These are phyloP conservation scores for Physella acuta DNA, from an alignment of 1,140 invertebrate species.

Conservation along the genomic window DNA sequence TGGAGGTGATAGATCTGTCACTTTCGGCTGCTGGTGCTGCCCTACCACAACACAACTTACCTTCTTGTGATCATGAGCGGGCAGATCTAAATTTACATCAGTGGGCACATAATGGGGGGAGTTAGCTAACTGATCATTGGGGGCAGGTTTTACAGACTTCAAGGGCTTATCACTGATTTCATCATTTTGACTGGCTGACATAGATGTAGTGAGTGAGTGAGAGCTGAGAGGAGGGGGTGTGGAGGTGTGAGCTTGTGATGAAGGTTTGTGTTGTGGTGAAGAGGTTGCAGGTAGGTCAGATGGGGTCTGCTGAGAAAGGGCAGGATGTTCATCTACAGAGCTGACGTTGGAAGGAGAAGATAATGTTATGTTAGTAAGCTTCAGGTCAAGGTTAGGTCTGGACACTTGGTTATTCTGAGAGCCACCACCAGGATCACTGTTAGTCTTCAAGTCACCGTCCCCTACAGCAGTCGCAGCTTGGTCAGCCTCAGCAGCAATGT, in stretches of 20 bases:
- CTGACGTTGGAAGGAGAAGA: neutral
- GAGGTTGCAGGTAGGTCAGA: neutral
- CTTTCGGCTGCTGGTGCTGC: slow-evolving; percentile 12
- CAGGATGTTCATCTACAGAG: neutral
- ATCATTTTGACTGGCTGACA: slow-evolving; percentile 27
- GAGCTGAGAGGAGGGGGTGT: neutral
- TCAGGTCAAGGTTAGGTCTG: slow-evolving; percentile 14
- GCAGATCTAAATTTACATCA: neutral
- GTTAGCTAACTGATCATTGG: too few relatives aligned
- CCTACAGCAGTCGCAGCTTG: neutral
- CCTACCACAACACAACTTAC: slow-evolving; percentile 8
- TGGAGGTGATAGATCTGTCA: slow-evolving; percentile 6
- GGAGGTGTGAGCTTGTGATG: neutral
- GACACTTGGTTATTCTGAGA: neutral
- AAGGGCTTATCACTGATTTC: neutral
- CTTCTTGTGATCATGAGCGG: neutral
- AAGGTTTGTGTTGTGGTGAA: neutral
- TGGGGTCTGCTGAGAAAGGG: neutral
- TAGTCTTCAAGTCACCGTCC: neutral
- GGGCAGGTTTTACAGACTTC: neutral
- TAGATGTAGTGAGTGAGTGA: neutral
- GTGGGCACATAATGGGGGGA: too few relatives aligned
- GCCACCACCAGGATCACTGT: neutral
- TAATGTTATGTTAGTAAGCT: slow-evolving; percentile 6
- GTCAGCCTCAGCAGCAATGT: neutral